phyloP scores from a whole-genome alignment of 2,797 vertebrate species.

The Acrossocheilus fasciatus region DNA sequence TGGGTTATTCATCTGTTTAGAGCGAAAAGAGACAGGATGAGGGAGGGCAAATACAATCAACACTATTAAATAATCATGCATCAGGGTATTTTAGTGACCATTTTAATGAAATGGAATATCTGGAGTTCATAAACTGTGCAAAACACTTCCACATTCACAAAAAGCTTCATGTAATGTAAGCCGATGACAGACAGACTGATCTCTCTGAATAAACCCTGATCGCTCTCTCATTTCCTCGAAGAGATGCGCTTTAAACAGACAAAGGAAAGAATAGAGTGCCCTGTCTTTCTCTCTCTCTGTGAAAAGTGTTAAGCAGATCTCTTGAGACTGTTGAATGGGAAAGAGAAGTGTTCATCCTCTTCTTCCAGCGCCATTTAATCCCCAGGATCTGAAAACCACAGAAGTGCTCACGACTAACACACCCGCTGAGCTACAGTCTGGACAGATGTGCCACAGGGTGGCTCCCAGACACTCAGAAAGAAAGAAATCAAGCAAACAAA shows the following conservation, averaged over 20 bases:
- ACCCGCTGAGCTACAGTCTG: constrained; percentile 13
- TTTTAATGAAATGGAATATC: constrained; percentile 38
- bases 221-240: constrained; percentile 47
- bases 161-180: constrained; percentile 56
- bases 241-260: constrained; percentile 42
- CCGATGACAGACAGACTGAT: constrained; percentile 64
- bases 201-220: constrained; percentile 44
- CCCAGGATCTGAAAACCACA: constrained; percentile 50
- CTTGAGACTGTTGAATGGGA: constrained; percentile 33
- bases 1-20: constrained; percentile 12
- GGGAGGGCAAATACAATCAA: neutral
- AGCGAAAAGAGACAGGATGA: constrained; percentile 24
- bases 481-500: constrained; percentile 26
- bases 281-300: constrained; percentile 29
- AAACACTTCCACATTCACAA: constrained; percentile 32
- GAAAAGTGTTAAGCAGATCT: constrained; percentile 41
- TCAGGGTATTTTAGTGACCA: constrained; percentile 20
- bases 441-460: constrained; percentile 53
- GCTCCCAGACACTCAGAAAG: constrained; percentile 45
- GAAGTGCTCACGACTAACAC: constrained; percentile 33
- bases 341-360: constrained; percentile 55
- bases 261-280: constrained; percentile 44
- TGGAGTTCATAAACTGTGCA: constrained; percentile 21
- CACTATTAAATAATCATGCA: constrained; percentile 25
- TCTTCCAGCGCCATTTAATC: constrained; percentile 61